Percentiles rank a stretch among this genome's conserved stretches.
phyloP scores from a whole-genome alignment of 2,113 vertebrate species.

The Tupaia tana region DNA sequence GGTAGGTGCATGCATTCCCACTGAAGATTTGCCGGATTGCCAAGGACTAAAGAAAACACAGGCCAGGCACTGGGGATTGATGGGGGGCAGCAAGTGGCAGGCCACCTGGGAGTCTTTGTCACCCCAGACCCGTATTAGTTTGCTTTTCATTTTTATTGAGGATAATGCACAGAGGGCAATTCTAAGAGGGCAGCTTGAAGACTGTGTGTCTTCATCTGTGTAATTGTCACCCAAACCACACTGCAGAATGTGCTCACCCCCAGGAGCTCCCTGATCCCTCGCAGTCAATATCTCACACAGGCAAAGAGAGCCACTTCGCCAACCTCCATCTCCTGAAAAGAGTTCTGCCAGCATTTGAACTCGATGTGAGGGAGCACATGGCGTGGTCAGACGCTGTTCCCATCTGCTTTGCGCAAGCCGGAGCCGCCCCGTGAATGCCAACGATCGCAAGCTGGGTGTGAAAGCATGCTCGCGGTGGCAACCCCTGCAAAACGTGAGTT shows the following conservation, averaged over 20 bases:
- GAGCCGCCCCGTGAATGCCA: neutral
- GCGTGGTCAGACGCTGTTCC: neutral
- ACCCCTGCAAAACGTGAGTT: neutral
- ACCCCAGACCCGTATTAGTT: neutral
- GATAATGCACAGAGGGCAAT: neutral
- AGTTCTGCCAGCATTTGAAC: neutral
- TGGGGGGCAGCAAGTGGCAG: neutral
- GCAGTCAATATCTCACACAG: no score
- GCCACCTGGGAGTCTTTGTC: neutral
- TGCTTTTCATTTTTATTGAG: neutral
- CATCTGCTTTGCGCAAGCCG: neutral
- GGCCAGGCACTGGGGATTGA: neutral
- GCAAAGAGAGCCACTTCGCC: neutral
- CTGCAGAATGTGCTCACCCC: rapidly evolving
- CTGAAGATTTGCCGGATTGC: rapidly evolving
- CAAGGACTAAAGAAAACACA: neutral
- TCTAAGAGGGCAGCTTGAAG: neutral
- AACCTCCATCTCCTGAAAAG: rapidly evolving
- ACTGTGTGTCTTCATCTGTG: rapidly evolving
- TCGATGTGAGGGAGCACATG: neutral
- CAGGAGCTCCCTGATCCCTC: no score
- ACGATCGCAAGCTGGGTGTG: neutral
- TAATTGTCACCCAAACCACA: neutral
- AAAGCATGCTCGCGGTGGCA: neutral
- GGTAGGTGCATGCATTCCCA: neutral